Base-by-base conservation (phyloP, 2,888 invertebrate species). In the Lasioglossum villosulum region DNA sequence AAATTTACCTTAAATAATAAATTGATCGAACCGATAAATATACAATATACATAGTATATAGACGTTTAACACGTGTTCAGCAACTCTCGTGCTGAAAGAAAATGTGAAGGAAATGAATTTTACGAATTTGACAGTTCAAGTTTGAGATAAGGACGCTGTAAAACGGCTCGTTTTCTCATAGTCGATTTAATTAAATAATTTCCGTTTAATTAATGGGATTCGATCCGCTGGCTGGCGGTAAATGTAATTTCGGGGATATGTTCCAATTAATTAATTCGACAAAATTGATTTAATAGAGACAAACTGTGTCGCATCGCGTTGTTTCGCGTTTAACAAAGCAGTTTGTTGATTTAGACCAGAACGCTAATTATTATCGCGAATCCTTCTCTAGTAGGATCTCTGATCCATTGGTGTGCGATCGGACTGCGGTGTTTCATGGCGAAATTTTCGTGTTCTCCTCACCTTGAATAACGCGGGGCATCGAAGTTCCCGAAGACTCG, bases 291-390 rank as follows among this genome's bases (percentile, higher is more conserved):
- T 75, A 75, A 52, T 12, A 42, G 48, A 45, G 23, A 23, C 10
- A 10, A 1, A 66, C 27, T 14, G 27, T 63, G 27, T 19, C 30
- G 8, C 34, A 10, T 42, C 59, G 71, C 59, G 34, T 83, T 84
- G 42, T 78, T 27, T 37, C 14, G 6, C 42, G 52, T 42, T 37
- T 23, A 63, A 71, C 52, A 78, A 71, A 75, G 27, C 71, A 68
- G 42, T 37, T 23, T 34, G 83, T 79, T 79, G 79, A 34, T 78
- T 84, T 84, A 42, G 79, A 84, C 56, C 59, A 83, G 23, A 66
- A 34, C 23, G 56, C 37, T 75, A 78, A 83, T 84, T 83, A 83
- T 83, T 75, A 83, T 66, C 75, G 12, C 39, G 34, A 19, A 10
- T 19, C n/a, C 16, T 71, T 5, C 34, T 30, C 6, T 30, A 72